Evolutionary conservation across 1,140 invertebrate species (phyloP), one percentile per base, ranked within the genome.

Genomic region (Pseudomyrmex pallidus): DNA sequence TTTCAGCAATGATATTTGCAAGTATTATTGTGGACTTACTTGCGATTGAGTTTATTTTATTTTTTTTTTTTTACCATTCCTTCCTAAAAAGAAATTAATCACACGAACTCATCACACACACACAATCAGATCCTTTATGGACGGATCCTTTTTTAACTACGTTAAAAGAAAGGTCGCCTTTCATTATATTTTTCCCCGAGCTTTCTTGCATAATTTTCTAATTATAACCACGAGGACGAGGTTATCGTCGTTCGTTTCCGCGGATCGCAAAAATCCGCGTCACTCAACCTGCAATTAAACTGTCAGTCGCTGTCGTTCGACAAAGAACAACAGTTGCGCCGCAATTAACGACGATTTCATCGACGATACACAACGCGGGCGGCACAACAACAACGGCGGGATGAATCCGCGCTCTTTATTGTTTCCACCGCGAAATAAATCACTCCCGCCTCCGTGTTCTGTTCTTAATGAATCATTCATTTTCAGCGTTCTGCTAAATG

Each of bases 381-480:
- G 35, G 5, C 35, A 35, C 35, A 35, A 35, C 35, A 35, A 35
- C 35, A 35, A 35, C 35, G 35, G 0, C 35, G 5, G 35, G 0
- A 35, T 35, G 5, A 7, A 35, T 35, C 35, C 35, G 35, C 44
- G 25, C 44, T 70, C 44, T 70, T 78, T 78, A 78, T 78, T 59
- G 52, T 80, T 70, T 35, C 82, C 46, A 22, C 22, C 20, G 46
- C 25, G 61, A 73, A 70, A 82, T 54, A 80, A 85, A 82, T 74
- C 68, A 85, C 68, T 64, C 12, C 54, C 63, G n/a, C 20, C 20
- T 68, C 35, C 67, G 25, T 57, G 52, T 12, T 64, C 61, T 20
- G 5, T 35, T 54, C 73, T 82, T 82, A 82, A 87, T 85, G 46
- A 63, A 82, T 87, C 74, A 35, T 70, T 70, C 44, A 57, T 70